Evolutionary conservation across 2,888 invertebrate genomes (phyloP), one percentile per base, ranked within the genome.

Genomic region (Capitulum mitella): DNA sequence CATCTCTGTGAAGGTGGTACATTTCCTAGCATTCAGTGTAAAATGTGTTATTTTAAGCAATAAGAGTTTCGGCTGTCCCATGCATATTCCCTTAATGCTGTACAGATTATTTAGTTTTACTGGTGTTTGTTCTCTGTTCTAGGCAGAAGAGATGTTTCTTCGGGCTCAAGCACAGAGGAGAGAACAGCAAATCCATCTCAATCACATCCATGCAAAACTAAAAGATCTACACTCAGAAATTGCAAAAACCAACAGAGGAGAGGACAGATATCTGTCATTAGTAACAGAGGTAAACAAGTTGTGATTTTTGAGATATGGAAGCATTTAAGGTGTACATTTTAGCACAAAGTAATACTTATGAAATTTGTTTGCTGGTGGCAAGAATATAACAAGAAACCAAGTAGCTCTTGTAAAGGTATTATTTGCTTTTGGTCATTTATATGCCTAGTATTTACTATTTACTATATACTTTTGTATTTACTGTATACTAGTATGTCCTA

Each of bases 201-300:
- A 76, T 19, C 43, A 76, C 16, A 19, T 43, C 3, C 76, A 46
- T 1, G 48, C 29, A 29, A 43, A 76, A 16, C 43, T 48, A 12
- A 70, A 70, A 22, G 70, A 70, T 40, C 40, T 70, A 1, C 70
- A 70, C 40, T 37, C 70, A 40, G 70, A 70, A 70, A 70, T 70
- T 14, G 70, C 70, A 8, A 70, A 70, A 22, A 70, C 70, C 6
- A 70, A 26, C 26, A 70, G 70, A 40, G 70, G 70, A 70, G 70
- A 70, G 70, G 70, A 70, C 22, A 19, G 70, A 37, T 70, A 70
- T 64, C 26, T 70, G 26, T 16, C 70, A 5, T 40, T 70, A 26
- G 70, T 70, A 22, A 70, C 70, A 1, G 70, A 70, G 70, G 70
- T 70, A 34, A 34, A n/a, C n/a, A n/a, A n/a, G n/a, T n/a, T n/a